phyloP scores from a whole-genome alignment of 1,140 invertebrate species.

The Brevipalpus yothersi region DNA sequence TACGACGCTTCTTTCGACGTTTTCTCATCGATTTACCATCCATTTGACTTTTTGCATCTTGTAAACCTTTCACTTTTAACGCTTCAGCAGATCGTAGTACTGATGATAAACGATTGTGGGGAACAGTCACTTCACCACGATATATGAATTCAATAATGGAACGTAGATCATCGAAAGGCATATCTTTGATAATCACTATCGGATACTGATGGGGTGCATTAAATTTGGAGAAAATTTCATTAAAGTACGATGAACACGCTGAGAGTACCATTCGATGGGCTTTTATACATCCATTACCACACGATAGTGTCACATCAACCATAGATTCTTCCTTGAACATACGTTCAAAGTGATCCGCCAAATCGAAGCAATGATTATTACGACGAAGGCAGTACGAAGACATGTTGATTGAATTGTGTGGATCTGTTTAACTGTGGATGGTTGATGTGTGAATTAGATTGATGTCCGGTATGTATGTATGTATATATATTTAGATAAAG shows the following conservation, averaged over 20 bases:
- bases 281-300: constrained; percentile 15
- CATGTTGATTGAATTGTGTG: background rate
- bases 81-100: constrained; percentile 67
- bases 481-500: too few relatives aligned
- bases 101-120: constrained; percentile 63
- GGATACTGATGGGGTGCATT: constrained; percentile 62
- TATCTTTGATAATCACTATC: constrained; percentile 69
- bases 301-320: constrained; percentile 5
- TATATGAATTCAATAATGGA: constrained; percentile 88
- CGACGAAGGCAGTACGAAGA: background rate
- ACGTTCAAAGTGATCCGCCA: background rate
- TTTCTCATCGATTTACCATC: background rate
- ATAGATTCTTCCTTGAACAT: constrained; percentile 7
- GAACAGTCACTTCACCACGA: constrained; percentile 73
- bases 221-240: constrained; percentile 21
- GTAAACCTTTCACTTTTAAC: constrained; percentile 67
- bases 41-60: constrained; percentile 26
- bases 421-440: too few relatives aligned
- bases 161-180: constrained; percentile 65
- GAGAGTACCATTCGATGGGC: constrained; percentile 22
- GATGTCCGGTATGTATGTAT: too few relatives aligned
- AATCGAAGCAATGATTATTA: background rate
- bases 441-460: too few relatives aligned
- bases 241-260: constrained; percentile 25
- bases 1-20: background rate